These are phyloP conservation scores for Hiodon tergisus DNA, from an alignment of 2,113 vertebrate species.

Conservation along the genomic window DNA sequence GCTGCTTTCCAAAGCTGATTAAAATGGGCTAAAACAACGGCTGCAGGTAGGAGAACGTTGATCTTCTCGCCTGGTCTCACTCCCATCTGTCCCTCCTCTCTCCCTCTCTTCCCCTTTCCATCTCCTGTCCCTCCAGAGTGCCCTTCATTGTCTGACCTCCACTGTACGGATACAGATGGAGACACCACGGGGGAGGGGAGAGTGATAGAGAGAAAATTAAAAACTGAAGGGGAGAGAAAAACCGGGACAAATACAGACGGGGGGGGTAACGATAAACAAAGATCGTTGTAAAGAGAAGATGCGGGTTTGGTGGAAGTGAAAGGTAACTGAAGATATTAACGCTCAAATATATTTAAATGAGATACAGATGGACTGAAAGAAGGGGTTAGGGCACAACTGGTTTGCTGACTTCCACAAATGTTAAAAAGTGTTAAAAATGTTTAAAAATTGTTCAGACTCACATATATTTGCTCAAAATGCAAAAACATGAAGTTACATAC, in stretches of 20 bases:
- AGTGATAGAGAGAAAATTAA: conserved; percentile 63
- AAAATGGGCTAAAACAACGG: no score
- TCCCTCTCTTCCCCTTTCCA: conserved; percentile 25
- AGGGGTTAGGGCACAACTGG: background rate
- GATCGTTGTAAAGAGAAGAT: conserved; percentile 35
- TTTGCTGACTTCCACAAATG: no score
- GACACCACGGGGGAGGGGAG: conserved; percentile 53
- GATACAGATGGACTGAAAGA: background rate
- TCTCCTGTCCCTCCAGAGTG: conserved; percentile 33
- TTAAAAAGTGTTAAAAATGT: no score
- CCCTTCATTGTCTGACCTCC: conserved; percentile 68
- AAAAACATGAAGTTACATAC: no score
- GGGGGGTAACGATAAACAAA: conserved; percentile 33
- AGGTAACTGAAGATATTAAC: background rate
- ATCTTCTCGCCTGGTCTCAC: background rate
- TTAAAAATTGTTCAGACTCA: no score
- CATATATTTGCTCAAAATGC: no score
- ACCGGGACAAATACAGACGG: conserved; percentile 37
- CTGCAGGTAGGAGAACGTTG: no score
- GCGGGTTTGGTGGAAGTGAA: conserved; percentile 35
- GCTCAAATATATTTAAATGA: background rate
- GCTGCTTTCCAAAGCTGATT: no score
- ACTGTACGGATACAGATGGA: conserved; percentile 51
- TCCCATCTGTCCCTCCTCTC: conserved; percentile 14
- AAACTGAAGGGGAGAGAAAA: conserved; percentile 51